phyloP scores from a whole-genome alignment of 1,140 invertebrate genomes.

The Caenorhabditis briggsae region DNA sequence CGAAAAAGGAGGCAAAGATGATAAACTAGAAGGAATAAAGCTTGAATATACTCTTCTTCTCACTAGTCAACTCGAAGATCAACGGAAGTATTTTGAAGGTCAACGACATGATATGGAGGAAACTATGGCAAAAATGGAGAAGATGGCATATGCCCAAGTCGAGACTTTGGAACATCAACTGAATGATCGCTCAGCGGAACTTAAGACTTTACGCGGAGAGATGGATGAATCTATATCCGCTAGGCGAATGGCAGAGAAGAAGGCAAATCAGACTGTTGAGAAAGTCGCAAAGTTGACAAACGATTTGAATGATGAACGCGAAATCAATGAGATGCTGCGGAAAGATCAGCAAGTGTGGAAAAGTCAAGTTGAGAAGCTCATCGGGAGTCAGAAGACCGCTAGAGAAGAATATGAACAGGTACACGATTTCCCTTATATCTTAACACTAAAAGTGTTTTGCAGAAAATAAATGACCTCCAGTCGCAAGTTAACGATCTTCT shows the following conservation, averaged over 20 bases:
- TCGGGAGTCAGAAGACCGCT: constrained; percentile 75
- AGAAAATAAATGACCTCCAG: constrained; percentile 86
- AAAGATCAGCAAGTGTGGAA: constrained; percentile 87
- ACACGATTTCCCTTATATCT: not conserved
- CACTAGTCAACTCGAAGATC: constrained; percentile 95
- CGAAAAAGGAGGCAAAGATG: constrained; percentile 80
- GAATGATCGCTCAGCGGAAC: constrained; percentile 50
- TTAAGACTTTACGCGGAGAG: constrained; percentile 61
- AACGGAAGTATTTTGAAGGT: constrained; percentile 83
- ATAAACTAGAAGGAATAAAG: constrained; percentile 92
- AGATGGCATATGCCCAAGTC: constrained; percentile 64
- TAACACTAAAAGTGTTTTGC: too few species aligned
- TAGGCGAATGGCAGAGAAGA: constrained; percentile 77
- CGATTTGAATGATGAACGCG: constrained; percentile 86
- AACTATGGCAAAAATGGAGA: constrained; percentile 63
- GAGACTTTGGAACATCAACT: constrained; percentile 64
- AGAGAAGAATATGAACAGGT: constrained; percentile 50
- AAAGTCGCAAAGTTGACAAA: constrained; percentile 70
- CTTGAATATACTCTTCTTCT: constrained; percentile 93
- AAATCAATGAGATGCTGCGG: constrained; percentile 84
- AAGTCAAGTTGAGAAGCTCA: constrained; percentile 82
- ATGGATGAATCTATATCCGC: constrained; percentile 69
- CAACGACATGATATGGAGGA: constrained; percentile 59
- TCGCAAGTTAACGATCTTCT: constrained; percentile 94
- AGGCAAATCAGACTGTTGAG: constrained; percentile 59